Base-by-base conservation (phyloP, 2,888 invertebrate species). In the Meiosimyza platycephala region DNA sequence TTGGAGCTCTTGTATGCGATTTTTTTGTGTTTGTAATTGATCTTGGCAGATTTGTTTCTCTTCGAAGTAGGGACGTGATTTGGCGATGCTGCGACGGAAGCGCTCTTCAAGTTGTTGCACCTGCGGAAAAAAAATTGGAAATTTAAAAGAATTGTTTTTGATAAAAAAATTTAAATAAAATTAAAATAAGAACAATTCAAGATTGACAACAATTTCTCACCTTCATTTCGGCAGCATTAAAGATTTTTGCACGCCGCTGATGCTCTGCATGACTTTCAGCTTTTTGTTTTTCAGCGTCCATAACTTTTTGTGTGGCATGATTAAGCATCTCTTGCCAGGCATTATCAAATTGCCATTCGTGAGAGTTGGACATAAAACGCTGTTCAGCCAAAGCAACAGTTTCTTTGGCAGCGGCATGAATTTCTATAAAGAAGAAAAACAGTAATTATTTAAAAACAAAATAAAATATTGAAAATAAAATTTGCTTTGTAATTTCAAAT, bases 251-350 rank as follows among this genome's bases (percentile, higher is more conserved):
- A 81, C 92, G 92, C 80, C 91, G 90, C 84, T 94, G 94, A 86
- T 98, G 97, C 83, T 96, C 96, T 11, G 94, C 90, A 73, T 95
- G 96, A 83, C 95, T 94, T 80, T 94, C 94, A 7, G 96, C 93
- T 85, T 96, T 97, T 81, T 95, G 92, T 82, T 92, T 93, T 86
- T 97, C 97, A 0, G 97, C 97, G 82, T 97, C 96, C 93, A 94
- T 96, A 40, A 97, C 95, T 91, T 96, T 95, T 84, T 95, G 93
- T 74, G 96, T 97, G 76, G 97, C 97, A 90, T 97, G 96, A 89
- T 97, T 98, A 76, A 98, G 91, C 91, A 96, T 96, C 88, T 98
- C 98, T 88, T 98, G 98, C 97, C 97, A 97, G 80, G 97, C 96
- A 88, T 94, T 94, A 88, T 97, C 97, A 86, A 98, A 96, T 86